Evolutionary conservation across 2,888 invertebrate species (phyloP).

Genomic region (Amphipoea lucens): DNA sequence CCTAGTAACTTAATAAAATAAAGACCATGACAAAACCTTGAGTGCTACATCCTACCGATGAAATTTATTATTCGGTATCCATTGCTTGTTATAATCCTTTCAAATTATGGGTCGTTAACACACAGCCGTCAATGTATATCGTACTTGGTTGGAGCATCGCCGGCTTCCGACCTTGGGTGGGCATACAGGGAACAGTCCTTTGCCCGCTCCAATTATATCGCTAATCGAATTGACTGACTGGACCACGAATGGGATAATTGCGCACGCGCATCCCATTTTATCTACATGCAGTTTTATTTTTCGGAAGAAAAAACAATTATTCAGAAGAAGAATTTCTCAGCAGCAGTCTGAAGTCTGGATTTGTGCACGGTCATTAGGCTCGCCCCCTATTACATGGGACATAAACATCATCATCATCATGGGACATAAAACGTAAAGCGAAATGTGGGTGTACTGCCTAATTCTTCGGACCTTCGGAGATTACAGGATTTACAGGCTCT

Average conservation of each 20-base stretch:
- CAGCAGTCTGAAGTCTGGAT: background rate
- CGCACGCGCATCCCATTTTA: constrained; percentile 81
- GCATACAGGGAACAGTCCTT: constrained; percentile 78
- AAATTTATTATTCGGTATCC: background rate
- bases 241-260: constrained; percentile 86
- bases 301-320: background rate
- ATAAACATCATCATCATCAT: no score
- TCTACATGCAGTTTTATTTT: constrained; percentile 70
- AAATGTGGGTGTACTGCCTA: background rate
- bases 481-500: background rate
- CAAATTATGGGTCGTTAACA: background rate
- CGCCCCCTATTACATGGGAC: background rate
- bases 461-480: background rate
- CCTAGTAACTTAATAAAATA: constrained; percentile 20
- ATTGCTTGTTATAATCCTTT: constrained; percentile 16
- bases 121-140: constrained; percentile 20
- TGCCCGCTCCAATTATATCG: constrained; percentile 82
- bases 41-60: constrained; percentile 19
- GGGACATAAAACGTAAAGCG: background rate
- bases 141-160: background rate
- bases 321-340: background rate
- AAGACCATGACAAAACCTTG: constrained; percentile 55
- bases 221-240: constrained; percentile 89
- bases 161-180: constrained; percentile 75
- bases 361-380: no score